Base-by-base conservation (phyloP, 2,113 vertebrate genomes). In the Smithornis capensis region DNA sequence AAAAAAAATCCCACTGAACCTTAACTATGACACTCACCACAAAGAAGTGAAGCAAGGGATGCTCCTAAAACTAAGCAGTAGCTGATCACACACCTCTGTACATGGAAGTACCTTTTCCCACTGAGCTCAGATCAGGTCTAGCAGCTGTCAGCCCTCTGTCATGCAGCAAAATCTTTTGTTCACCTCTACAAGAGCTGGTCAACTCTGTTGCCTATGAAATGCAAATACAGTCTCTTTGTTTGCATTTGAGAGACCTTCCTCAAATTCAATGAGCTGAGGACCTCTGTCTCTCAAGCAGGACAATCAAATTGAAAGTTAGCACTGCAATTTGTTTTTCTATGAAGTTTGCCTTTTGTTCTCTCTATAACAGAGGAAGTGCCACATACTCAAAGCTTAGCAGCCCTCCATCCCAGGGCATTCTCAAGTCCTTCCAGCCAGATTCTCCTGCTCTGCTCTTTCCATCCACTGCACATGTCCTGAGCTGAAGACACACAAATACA, bases 201-300 rank as follows among this genome's bases (percentile, higher is more conserved):
- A 52, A 27, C 8, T 2, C 1, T 0, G 19, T 83, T 60, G 45
- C 31, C 24, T 69, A 1, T 14, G 24, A 10, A 29, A 24, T 55
- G 16, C 7, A 64, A 57, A 68, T 53, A 23, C 5, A 83, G 6
- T 22, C 33, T 40, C 56, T 59, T 44, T 2, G 0, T 23, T 49
- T 6, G 3, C 8, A 13, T 11, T 16, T 12, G 57, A 70, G 33
- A 28, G 28, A 56, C 33, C 28, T 92, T 56, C 29, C 6, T 18
- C 7, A 3, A 3, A 38, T 37, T 52, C 0, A 0, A 18, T 12
- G 31, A 0, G 1, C 38, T n/a, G 21, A 63, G 38, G 49, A 47
- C 23, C n/a, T 24, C 19, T 37, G 4, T 33, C 60, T 52, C 37
- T 77, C 17, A 9, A 5, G 42, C 27, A 63, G 57, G 24, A 50